Percentiles rank a stretch among this genome's conserved stretches.
Evolutionary conservation across 2,888 invertebrate species (phyloP).

Genomic region (Hofmannophila pseudospretella): DNA sequence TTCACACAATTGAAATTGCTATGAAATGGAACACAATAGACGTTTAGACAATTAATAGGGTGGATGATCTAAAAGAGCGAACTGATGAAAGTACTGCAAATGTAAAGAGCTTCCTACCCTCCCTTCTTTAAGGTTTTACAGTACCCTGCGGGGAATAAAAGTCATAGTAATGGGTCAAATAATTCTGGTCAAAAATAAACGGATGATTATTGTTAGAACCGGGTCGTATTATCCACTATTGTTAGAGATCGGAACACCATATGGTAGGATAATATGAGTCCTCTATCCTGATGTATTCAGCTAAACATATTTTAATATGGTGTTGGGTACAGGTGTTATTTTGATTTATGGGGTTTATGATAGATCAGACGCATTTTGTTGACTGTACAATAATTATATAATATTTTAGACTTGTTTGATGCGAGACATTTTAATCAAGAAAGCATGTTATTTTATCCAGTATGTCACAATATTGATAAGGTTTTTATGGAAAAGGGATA

Average conservation of each 20-base stretch:
- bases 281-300: conserved; percentile 44
- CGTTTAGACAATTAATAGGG: conserved; percentile 65
- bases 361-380: conserved; percentile 13
- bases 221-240: conserved; percentile 41
- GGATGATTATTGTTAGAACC: conserved; percentile 59
- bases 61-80: conserved; percentile 59
- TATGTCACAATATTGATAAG: no score
- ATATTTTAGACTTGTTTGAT: no score
- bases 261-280: conserved; percentile 61
- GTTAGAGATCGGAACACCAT: conserved; percentile 58
- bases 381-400: no score
- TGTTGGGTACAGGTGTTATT: conserved; percentile 45
- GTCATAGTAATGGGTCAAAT: background rate
- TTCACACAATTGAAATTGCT: conserved; percentile 26
- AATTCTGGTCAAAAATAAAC: conserved; percentile 28
- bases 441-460: no score
- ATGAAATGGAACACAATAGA: conserved; percentile 29
- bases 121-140: background rate
- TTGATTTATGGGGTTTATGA: conserved; percentile 29
- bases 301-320: conserved; percentile 64
- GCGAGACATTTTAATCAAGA: no score
- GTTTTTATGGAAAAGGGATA: no score
- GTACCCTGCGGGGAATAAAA: background rate
- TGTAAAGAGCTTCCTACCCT: background rate
- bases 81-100: conserved; percentile 20